phyloP scores from a whole-genome alignment of 37 sponge, comb jelly and placozoan genomes.

The Dysidea cf. avara region DNA sequence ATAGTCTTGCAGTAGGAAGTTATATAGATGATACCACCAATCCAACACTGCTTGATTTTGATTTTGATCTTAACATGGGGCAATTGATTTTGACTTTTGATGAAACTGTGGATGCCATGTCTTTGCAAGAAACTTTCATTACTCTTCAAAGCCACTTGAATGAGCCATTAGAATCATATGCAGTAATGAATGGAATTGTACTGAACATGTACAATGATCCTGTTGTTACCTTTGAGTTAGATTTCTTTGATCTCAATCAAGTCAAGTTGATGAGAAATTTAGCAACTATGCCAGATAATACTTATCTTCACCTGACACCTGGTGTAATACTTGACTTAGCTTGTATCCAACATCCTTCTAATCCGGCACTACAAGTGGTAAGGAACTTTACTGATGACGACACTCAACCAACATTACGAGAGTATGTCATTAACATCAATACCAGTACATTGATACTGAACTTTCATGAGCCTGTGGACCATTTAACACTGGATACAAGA shows the following conservation, averaged over 20 bases:
- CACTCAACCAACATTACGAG: slow-evolving; percentile 50
- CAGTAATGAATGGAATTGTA: slow-evolving; percentile 40
- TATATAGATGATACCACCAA: slow-evolving; percentile 59
- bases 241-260: slow-evolving; percentile 62
- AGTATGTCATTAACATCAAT: slow-evolving; percentile 61
- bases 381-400: slow-evolving; percentile 63
- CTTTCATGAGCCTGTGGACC: slow-evolving; percentile 89
- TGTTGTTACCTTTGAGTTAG: slow-evolving; percentile 37
- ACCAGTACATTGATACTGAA: slow-evolving; percentile 67
- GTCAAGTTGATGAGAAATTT: slow-evolving; percentile 53
- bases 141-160: slow-evolving; percentile 51
- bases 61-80: slow-evolving; percentile 83
- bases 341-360: slow-evolving; percentile 31
- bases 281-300: slow-evolving; percentile 47
- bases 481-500: slow-evolving; percentile 32
- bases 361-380: slow-evolving; percentile 17
- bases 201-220: slow-evolving; percentile 28
- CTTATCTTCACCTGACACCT: slow-evolving; percentile 42
- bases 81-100: slow-evolving; percentile 72
- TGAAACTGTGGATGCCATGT: slow-evolving; percentile 79
- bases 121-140: slow-evolving; percentile 43
- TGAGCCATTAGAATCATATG: slow-evolving; percentile 7
- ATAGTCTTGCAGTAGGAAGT: slow-evolving; percentile 23
- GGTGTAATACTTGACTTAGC: slow-evolving; percentile 76
- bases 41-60: slow-evolving; percentile 63